A percentile compares a stretch with the other conserved stretches of the same genome.
Conservation (phyloP, 2,888 invertebrate genomes). For the Chymomyza fuscimana region DNA sequence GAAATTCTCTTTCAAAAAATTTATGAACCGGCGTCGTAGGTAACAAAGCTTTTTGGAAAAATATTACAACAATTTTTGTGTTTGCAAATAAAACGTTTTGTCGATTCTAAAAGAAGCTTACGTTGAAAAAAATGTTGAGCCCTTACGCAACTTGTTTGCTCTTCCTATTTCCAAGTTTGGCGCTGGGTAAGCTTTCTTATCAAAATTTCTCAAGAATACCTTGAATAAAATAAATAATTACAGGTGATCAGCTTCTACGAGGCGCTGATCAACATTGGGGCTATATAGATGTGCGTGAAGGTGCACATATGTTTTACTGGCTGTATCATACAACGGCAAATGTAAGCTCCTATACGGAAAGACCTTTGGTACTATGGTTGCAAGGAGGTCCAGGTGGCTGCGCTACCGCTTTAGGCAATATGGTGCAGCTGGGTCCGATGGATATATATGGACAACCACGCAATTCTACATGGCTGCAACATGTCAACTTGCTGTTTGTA, state of each 20-base stretch:
- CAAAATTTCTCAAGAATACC: neutral
- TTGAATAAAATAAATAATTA: neutral
- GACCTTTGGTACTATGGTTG: slow-evolving; percentile 90
- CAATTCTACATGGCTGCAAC: slow-evolving; percentile 86
- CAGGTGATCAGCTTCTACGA: slow-evolving; percentile 80
- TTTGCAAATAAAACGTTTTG: too few relatives aligned
- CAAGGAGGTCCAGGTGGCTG: slow-evolving; percentile 92
- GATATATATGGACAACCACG: slow-evolving; percentile 84
- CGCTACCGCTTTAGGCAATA: slow-evolving; percentile 89
- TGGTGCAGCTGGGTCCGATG: slow-evolving; percentile 89
- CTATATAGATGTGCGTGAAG: slow-evolving; percentile 85
- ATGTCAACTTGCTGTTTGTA: slow-evolving; percentile 90
- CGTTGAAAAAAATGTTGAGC: too few relatives aligned
- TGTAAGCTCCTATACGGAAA: slow-evolving; percentile 82
- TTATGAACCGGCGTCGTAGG: too few relatives aligned
- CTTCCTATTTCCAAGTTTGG: too few relatives aligned
- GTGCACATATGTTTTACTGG: slow-evolving; percentile 93
- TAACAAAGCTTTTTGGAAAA: too few relatives aligned
- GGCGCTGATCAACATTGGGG: slow-evolving; percentile 86
- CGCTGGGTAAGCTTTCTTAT: neutral
- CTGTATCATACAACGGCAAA: slow-evolving; percentile 87
- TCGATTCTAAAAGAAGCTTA: too few relatives aligned
- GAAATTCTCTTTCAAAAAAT: too few relatives aligned
- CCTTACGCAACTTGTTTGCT: too few relatives aligned
- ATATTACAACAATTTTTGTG: too few relatives aligned